Evolutionary conservation across 2,113 vertebrate species (phyloP).

Genomic region (Donacobius atricapilla): DNA sequence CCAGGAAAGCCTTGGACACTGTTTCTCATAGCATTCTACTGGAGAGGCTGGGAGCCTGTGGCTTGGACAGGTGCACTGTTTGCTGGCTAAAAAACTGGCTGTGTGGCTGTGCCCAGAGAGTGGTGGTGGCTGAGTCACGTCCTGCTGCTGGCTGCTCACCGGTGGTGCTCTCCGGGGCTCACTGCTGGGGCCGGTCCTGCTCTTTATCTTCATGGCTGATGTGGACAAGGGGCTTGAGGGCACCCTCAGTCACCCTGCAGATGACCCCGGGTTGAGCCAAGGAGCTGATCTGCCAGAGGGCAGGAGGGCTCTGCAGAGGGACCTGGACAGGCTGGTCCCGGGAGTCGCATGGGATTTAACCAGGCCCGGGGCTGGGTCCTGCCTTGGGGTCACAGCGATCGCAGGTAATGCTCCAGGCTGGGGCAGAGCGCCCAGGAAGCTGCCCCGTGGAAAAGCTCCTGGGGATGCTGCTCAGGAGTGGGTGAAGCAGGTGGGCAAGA

Average conservation of each 20-base stretch:
- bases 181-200: background rate
- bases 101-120: background rate
- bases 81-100: background rate
- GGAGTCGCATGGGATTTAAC: no score
- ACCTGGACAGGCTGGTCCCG: background rate
- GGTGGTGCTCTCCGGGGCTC: background rate
- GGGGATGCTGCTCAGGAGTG: background rate
- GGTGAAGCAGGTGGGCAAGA: background rate
- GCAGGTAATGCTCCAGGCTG: background rate
- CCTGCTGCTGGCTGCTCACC: background rate
- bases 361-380: background rate
- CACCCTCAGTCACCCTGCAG: background rate
- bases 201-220: background rate
- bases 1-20: background rate
- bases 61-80: background rate
- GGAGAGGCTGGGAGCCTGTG: background rate
- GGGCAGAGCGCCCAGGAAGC: background rate
- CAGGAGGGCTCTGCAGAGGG: background rate
- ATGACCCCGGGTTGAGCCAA: background rate
- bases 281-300: background rate
- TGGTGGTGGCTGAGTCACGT: background rate
- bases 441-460: background rate
- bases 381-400: background rate
- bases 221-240: background rate
- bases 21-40: background rate